phyloP scores from a whole-genome alignment of 2,113 vertebrate genomes.

The Pelobates fuscus region DNA sequence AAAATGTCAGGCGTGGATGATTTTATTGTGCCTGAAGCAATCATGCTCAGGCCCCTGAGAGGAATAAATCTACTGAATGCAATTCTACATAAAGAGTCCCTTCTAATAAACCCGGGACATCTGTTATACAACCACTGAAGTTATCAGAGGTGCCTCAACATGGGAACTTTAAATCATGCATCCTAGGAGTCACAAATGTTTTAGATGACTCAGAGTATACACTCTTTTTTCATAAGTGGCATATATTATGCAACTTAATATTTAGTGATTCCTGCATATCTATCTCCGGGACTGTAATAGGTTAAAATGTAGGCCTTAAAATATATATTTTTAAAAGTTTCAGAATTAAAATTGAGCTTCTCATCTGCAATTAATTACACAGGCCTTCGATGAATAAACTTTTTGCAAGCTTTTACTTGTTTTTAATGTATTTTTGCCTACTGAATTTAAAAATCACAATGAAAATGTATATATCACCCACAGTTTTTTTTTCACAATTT shows the following conservation, averaged over 20 bases:
- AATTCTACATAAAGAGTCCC: conserved; percentile 6
- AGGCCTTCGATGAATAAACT: too few species aligned
- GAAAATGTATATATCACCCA: too few species aligned
- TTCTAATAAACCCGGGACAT: neutral
- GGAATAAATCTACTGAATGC: conserved; percentile 19
- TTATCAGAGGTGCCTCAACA: neutral
- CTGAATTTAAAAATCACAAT: too few species aligned
- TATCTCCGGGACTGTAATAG: too few species aligned
- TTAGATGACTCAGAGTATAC: neutral
- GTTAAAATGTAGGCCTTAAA: too few species aligned
- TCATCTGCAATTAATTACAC: too few species aligned
- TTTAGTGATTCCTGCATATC: too few species aligned
- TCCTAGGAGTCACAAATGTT: neutral
- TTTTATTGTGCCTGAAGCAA: conserved; percentile 41
- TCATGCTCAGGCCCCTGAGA: conserved; percentile 16
- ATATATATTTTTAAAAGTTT: too few species aligned
- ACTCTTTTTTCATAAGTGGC: neutral
- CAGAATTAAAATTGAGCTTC: too few species aligned
- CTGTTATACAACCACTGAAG: neutral
- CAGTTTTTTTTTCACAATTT: too few species aligned
- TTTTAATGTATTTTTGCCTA: too few species aligned
- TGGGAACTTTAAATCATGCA: neutral
- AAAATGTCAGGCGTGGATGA: conserved; percentile 41
- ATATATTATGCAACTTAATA: neutral
- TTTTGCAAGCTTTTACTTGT: too few species aligned